These are phyloP conservation scores for Saccopteryx bilineata DNA, from an alignment of 2,113 vertebrate genomes.

Conservation along the genomic window DNA sequence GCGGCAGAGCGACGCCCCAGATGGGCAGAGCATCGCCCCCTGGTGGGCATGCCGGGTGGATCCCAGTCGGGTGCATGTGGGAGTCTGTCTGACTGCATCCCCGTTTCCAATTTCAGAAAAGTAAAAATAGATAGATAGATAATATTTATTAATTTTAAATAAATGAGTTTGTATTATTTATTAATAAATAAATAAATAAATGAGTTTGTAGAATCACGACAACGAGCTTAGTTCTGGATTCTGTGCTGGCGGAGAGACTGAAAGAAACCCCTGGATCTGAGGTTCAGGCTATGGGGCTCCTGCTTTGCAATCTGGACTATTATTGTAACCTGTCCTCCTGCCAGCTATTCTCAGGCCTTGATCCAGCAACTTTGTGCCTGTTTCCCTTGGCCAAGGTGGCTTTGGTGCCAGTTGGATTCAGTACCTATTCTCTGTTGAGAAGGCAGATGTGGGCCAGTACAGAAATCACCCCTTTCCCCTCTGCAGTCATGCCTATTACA, in stretches of 20 bases:
- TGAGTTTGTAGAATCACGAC: not conserved
- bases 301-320: slow-evolving; percentile 58
- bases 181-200: no score
- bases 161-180: no score
- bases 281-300: not conserved
- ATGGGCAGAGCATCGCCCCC: no score
- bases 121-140: no score
- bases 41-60: no score
- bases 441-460: not conserved
- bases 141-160: no score
- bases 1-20: no score
- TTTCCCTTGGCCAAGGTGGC: slow-evolving; percentile 45
- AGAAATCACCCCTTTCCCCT: slow-evolving; percentile 25
- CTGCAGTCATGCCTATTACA: slow-evolving; percentile 9
- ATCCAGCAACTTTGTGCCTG: slow-evolving; percentile 64
- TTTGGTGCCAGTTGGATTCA: slow-evolving; percentile 53
- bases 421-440: slow-evolving; percentile 38
- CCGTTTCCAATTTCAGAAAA: no score
- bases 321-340: slow-evolving; percentile 57
- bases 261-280: slow-evolving; percentile 12
- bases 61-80: no score
- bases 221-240: slow-evolving; percentile 2
- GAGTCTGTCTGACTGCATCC: no score
- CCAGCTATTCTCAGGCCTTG: slow-evolving; percentile 69
- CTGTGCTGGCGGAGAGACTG: not conserved